Conservation (phyloP, 2,113 vertebrate genomes). For the Entosphenus tridentatus region DNA sequence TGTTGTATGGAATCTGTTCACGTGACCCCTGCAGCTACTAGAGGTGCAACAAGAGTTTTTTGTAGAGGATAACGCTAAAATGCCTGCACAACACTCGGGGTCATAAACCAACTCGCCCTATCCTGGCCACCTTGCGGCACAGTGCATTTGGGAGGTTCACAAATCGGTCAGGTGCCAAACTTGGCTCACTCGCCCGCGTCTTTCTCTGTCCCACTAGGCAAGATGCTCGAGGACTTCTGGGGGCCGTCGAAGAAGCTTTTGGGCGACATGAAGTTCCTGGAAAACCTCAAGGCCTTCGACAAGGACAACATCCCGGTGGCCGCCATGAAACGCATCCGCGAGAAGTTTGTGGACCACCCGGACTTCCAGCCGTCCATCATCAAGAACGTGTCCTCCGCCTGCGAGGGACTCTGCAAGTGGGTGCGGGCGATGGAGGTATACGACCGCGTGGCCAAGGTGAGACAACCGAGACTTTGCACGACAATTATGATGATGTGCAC, state of each 20-base stretch:
- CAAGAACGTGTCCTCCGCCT: slow-evolving; percentile 65
- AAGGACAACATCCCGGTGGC: slow-evolving; percentile 46
- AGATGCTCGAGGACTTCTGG: slow-evolving; percentile 80
- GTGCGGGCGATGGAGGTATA: slow-evolving; percentile 72
- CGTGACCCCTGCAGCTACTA: too few relatives aligned
- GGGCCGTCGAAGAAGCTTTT: slow-evolving; percentile 57
- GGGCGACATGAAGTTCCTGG: slow-evolving; percentile 57
- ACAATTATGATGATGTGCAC: too few relatives aligned
- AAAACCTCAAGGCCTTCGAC: slow-evolving; percentile 47
- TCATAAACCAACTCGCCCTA: too few relatives aligned
- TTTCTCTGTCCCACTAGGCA: slow-evolving; percentile 24
- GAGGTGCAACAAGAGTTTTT: too few relatives aligned
- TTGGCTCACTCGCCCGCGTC: too few relatives aligned
- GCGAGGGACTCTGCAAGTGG: slow-evolving; percentile 75
- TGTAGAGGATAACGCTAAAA: too few relatives aligned
- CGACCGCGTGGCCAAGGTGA: slow-evolving; percentile 38
- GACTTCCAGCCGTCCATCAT: slow-evolving; percentile 57
- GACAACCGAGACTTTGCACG: background rate
- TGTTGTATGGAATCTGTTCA: too few relatives aligned
- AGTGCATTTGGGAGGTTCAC: too few relatives aligned
- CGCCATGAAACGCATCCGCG: slow-evolving; percentile 51
- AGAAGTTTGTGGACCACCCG: slow-evolving; percentile 46
- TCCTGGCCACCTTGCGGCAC: too few relatives aligned
- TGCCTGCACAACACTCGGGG: too few relatives aligned
- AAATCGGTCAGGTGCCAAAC: too few relatives aligned